These are phyloP conservation scores for Mongoloraphidia duomilia DNA, from an alignment of 2,888 invertebrate genomes.

Conservation along the genomic window DNA sequence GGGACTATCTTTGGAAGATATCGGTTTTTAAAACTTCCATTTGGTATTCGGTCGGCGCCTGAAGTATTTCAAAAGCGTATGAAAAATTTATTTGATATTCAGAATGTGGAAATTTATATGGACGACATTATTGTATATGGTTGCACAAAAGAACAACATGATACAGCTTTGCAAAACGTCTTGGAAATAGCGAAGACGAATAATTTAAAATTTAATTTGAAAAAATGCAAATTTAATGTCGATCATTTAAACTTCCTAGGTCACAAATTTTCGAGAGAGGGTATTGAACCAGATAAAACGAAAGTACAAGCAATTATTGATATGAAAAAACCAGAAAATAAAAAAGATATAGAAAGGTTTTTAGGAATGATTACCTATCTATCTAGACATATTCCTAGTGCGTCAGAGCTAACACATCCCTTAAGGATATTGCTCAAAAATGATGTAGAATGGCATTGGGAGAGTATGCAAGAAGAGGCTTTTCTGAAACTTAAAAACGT, in stretches of 20 bases:
- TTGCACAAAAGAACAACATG: constrained; percentile 14
- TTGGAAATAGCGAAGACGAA: constrained; percentile 10
- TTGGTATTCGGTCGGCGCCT: constrained; percentile 13
- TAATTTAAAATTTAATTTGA: constrained; percentile 14
- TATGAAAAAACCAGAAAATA: constrained; percentile 15
- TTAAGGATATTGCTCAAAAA: constrained; percentile 16
- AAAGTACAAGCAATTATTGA: constrained; percentile 15
- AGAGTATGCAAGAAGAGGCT: constrained; percentile 6
- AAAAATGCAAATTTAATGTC: constrained; percentile 15
- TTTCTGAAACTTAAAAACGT: constrained; percentile 11
- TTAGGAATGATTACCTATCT: constrained; percentile 19
- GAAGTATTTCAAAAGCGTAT: constrained; percentile 12
- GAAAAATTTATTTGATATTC: constrained; percentile 10
- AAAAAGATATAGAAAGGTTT: constrained; percentile 17
- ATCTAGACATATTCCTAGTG: constrained; percentile 17
- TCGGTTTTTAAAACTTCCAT: too few species aligned
- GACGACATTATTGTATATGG: constrained; percentile 19
- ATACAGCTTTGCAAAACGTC: constrained; percentile 12
- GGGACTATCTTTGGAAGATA: constrained; percentile 15
- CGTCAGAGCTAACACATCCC: constrained; percentile 14
- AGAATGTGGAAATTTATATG: constrained; percentile 16
- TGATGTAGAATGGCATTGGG: constrained; percentile 11
- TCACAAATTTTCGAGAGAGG: constrained; percentile 13
- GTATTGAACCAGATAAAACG: constrained; percentile 13
- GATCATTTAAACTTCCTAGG: constrained; percentile 15